Percentiles rank a stretch among this genome's conserved stretches.
Evolutionary conservation across 2,888 invertebrate genomes (phyloP).

Genomic region (Craniophora ligustri): DNA sequence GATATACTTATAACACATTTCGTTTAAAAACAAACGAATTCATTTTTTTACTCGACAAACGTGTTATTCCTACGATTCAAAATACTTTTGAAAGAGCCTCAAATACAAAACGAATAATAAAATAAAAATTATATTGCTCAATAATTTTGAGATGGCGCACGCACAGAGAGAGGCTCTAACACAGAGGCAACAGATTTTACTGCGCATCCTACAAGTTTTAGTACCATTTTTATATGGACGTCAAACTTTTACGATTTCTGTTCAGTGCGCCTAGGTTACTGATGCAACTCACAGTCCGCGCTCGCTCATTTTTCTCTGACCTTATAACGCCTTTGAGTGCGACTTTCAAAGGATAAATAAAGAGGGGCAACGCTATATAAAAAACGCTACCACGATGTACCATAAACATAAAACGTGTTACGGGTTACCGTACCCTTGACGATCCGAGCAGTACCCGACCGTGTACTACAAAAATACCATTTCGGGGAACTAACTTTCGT

Average conservation of each 20-base stretch:
- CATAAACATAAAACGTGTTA: conserved; percentile 74
- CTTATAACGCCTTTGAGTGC: conserved; percentile 50
- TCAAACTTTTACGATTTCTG: conserved; percentile 59
- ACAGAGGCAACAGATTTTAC: conserved; percentile 66
- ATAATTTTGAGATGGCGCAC: conserved; percentile 55
- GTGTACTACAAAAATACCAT: conserved; percentile 61
- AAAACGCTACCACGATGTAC: conserved; percentile 65
- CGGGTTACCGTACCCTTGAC: conserved; percentile 65
- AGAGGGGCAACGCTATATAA: conserved; percentile 64
- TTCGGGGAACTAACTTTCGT: conserved; percentile 69
- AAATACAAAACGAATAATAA: conserved; percentile 40
- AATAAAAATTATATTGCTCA: conserved; percentile 60
- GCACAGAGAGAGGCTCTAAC: conserved; percentile 37
- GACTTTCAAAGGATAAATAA: conserved; percentile 62
- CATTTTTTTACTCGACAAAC: conserved; percentile 41
- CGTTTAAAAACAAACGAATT: conserved; percentile 38
- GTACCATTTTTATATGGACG: conserved; percentile 66
- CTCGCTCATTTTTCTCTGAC: conserved; percentile 53
- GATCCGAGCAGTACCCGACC: conserved; percentile 52
- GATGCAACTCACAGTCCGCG: conserved; percentile 31
- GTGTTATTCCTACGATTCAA: conserved; percentile 48
- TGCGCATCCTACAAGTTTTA: conserved; percentile 68
- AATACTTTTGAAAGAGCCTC: conserved; percentile 45
- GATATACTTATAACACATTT: too few species aligned
- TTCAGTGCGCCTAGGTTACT: conserved; percentile 52